Base-by-base conservation (phyloP, 2,113 vertebrate species). In the Pica pica region DNA sequence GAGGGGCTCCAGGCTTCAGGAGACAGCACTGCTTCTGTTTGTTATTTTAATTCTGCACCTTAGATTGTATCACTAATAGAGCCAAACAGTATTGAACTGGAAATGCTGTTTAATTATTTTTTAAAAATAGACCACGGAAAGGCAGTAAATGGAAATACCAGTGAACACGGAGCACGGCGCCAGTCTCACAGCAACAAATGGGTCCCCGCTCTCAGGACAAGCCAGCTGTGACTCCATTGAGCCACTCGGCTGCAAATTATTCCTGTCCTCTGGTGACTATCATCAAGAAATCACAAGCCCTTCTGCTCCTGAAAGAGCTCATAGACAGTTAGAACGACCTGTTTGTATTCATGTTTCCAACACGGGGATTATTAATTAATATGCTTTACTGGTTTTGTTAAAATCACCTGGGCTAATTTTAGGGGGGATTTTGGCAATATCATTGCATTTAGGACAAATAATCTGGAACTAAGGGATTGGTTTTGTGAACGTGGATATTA, bases 331-430 rank as follows among this genome's bases (percentile, higher is more conserved):
- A 28, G 31, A 95, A 87, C 0, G 19, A 50, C 78, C 93, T 69
- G 71, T 39, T 93, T 93, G 56, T 46, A 69, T 37, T 71, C 87
- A 44, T 30, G 49, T 37, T 31, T 89, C 68, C 83, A 59, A 75
- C 77, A 28, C 0, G 1, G 83, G 49, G n/a, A 82, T 73, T 86
- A 85, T 92, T 93, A 89, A 96, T 95, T 85, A 91, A 90, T 93
- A 56, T 2, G 31, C 82, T 87, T 87, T 87, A 82, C 50, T 82
- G 65, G 52, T 61, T 95, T 93, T 84, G n/a, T 87, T 89, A 69
- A 68, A 93, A 79, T 64, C 41, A 59, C 80, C 91, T 35, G 81
- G 73, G 68, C 56, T 95, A 42, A 83, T 96, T 95, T 90, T 82
- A 55, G 59, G 74, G 46, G 69, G 50, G 47, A 78, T 79, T 95